Base-by-base conservation (phyloP, 2,797 vertebrate species). In the Diplodus sargus region DNA sequence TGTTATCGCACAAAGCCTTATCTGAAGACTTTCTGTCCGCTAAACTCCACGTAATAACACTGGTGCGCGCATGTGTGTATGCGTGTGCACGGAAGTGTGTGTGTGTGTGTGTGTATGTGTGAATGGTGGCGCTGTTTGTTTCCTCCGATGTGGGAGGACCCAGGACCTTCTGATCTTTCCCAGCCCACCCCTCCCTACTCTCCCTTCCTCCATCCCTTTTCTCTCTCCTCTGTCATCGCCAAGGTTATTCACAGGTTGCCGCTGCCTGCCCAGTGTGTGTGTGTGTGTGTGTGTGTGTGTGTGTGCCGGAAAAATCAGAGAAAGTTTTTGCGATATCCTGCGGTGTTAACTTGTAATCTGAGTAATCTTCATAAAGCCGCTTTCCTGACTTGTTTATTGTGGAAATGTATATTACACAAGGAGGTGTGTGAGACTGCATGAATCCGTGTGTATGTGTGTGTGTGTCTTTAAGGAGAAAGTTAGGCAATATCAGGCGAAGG, bases 141-240 rank as follows among this genome's bases (percentile, higher is more conserved):
- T 95, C 93, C 92, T 91, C 74, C 70, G 70, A 62, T 87, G 73
- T 89, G 90, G 91, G 91, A 92, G 90, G 91, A 92, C 79, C 81
- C 76, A 63, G 74, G 91, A 94, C 91, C 94, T 94, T 92, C 76
- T 93, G 93, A 94, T 94, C 92, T 93, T 90, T 94, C 87, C 89
- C 90, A 93, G 85, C 68, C 81, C 69, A 75, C 85, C 79, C 87
- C 91, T 90, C 88, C 87, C 88, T 81, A 7, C 74, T 79, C 87
- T 85, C 80, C 68, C 78, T 87, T 84, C 72, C 82, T 86, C 67
- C 77, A 77, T 76, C 84, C 66, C 82, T 78, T 34, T 51, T 83
- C 84, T 78, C 86, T 76, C 74, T 78, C 30, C 74, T 86, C 89
- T 88, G 86, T 90, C 91, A 87, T 89, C 74, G 11, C 79, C 85